Percentiles rank a stretch among this genome's conserved stretches.
Conservation (phyloP, 2,113 vertebrate species). For the Oncorhynchus clarkii region DNA sequence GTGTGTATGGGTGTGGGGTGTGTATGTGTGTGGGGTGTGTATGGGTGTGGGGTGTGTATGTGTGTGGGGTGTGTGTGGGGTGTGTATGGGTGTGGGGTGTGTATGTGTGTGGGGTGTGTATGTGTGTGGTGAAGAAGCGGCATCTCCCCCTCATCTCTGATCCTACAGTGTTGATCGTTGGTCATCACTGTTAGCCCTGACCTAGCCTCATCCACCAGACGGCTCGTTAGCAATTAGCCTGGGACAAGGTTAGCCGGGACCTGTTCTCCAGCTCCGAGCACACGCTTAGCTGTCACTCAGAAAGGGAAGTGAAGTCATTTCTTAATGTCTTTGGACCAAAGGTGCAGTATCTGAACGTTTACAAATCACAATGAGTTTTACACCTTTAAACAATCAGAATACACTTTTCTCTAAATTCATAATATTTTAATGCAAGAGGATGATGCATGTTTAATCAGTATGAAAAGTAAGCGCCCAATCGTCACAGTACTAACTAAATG, state of each 20-base stretch:
- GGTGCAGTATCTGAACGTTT: too few relatives aligned
- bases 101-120: background rate
- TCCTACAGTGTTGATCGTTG: background rate
- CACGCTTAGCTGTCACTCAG: background rate
- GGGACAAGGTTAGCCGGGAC: too few relatives aligned
- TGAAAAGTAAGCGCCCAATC: too few relatives aligned
- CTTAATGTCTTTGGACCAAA: too few relatives aligned
- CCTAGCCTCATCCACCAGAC: background rate
- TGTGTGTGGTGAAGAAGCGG: background rate
- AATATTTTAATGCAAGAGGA: too few relatives aligned
- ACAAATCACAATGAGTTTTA: too few relatives aligned
- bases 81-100: constrained; percentile 3
- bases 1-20: background rate
- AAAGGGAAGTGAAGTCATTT: background rate
- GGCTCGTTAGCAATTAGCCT: background rate
- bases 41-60: too few relatives aligned
- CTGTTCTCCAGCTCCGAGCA: too few relatives aligned
- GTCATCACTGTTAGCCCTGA: background rate
- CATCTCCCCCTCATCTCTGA: constrained; percentile 25
- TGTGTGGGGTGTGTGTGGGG: background rate
- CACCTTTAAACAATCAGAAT: too few relatives aligned
- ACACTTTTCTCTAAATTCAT: too few relatives aligned
- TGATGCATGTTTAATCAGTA: too few relatives aligned
- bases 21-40: background rate
- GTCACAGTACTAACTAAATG: background rate